Evolutionary conservation across 2,888 invertebrate species (phyloP).

Genomic region (Cosmia trapezina): DNA sequence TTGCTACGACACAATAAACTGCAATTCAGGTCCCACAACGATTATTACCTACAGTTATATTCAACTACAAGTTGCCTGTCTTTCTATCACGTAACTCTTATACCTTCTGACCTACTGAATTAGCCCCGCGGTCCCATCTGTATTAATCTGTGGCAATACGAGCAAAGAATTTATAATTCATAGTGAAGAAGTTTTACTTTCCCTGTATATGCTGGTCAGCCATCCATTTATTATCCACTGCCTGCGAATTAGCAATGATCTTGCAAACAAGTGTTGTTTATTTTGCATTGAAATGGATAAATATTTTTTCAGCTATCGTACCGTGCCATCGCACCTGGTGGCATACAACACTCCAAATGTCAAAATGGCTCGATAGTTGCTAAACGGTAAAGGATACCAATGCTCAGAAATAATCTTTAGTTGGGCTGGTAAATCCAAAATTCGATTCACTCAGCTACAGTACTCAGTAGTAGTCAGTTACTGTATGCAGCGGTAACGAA

Average conservation of each 20-base stretch:
- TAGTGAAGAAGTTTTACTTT: background rate
- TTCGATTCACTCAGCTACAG: constrained; percentile 1
- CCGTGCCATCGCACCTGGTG: background rate
- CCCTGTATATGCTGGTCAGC: background rate
- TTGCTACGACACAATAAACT: too few relatives aligned
- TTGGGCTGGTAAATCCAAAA: background rate
- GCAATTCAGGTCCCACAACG: too few relatives aligned
- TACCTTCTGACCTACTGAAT: too few relatives aligned
- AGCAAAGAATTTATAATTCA: constrained; percentile 3
- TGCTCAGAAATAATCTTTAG: background rate
- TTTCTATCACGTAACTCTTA: too few relatives aligned
- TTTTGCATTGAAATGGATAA: background rate
- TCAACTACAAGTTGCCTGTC: too few relatives aligned
- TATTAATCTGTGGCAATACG: too few relatives aligned
- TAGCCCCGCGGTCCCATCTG: too few relatives aligned
- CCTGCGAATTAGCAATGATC: background rate
- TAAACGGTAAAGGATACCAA: background rate
- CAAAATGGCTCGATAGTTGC: background rate
- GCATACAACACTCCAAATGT: background rate
- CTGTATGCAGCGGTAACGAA: too few relatives aligned
- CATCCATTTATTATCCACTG: background rate
- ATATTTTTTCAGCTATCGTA: background rate
- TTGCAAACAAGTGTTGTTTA: background rate
- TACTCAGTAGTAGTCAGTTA: too few relatives aligned
- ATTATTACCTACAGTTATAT: too few relatives aligned